A percentile compares a stretch with the other conserved stretches of the same genome.
phyloP scores from a whole-genome alignment of 2,888 invertebrate species.

The Philaethria dido region DNA sequence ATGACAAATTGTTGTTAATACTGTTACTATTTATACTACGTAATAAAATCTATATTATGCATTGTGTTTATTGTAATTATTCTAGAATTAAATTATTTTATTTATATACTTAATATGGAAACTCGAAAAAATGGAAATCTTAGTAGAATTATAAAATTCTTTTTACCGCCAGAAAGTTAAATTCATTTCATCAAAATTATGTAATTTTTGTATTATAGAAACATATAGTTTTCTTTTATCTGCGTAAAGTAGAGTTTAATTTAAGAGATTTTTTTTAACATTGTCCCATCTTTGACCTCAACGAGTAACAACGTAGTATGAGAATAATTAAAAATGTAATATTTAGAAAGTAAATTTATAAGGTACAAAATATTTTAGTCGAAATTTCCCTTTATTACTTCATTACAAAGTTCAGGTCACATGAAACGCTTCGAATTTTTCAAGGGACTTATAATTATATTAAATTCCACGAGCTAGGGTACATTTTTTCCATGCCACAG shows the following conservation, averaged over 20 bases:
- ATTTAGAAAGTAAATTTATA: constrained; percentile 7
- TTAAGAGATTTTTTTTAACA: background rate
- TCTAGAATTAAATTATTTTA: too few species aligned
- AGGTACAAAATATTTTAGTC: constrained; percentile 6
- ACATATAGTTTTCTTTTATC: too few species aligned
- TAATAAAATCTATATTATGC: too few species aligned
- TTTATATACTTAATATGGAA: too few species aligned
- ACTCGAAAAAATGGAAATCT: too few species aligned
- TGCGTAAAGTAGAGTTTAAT: background rate
- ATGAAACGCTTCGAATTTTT: constrained; percentile 24
- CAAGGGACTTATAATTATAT: constrained; percentile 22
- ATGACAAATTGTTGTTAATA: too few species aligned
- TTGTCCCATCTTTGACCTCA: background rate
- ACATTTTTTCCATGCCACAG: constrained; percentile 10
- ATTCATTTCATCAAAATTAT: too few species aligned
- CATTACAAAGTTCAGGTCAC: constrained; percentile 29
- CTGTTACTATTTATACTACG: too few species aligned
- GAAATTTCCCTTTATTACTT: constrained; percentile 14
- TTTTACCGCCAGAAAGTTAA: too few species aligned
- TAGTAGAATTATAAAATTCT: too few species aligned
- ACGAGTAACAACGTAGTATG: background rate
- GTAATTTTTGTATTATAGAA: too few species aligned
- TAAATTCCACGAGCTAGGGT: constrained; percentile 20
- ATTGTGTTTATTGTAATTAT: too few species aligned
- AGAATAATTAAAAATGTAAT: constrained; percentile 8